Evolutionary conservation across 2,797 vertebrate genomes (phyloP).

Genomic region (Ispidina picta): DNA sequence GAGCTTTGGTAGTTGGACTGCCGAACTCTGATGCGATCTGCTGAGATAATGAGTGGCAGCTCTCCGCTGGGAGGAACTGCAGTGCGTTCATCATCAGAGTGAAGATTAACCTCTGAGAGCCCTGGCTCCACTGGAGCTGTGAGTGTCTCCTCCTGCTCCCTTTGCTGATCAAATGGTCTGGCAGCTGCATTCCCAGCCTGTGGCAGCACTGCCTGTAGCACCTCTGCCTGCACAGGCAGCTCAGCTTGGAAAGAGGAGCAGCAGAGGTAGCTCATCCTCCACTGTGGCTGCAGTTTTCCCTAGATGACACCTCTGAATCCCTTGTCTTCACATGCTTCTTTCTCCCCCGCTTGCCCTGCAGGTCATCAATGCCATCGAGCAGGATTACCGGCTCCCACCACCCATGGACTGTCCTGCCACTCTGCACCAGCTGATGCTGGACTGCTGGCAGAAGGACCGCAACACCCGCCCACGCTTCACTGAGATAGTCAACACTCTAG

Average conservation of each 20-base stretch:
- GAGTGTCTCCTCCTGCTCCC: slow-evolving; percentile 35
- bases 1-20: slow-evolving; percentile 76
- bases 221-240: not conserved
- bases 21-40: slow-evolving; percentile 61
- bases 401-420: slow-evolving; percentile 98
- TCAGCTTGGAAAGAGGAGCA: not conserved
- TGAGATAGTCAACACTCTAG: slow-evolving; percentile 95
- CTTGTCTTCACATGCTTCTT: fast-evolving
- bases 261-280: not conserved
- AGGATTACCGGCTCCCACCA: slow-evolving; percentile 96
- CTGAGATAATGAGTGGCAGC: slow-evolving; percentile 80
- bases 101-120: slow-evolving; percentile 77
- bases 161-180: not conserved
- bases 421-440: slow-evolving; percentile 98
- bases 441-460: slow-evolving; percentile 99
- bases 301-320: fast-evolving
- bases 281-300: not conserved
- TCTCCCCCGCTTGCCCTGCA: slow-evolving; percentile 35
- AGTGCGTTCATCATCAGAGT: slow-evolving; percentile 72
- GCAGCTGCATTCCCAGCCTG: not conserved
- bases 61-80: slow-evolving; percentile 70
- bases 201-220: not conserved
- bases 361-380: slow-evolving; percentile 98
- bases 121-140: slow-evolving; percentile 21
- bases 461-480: slow-evolving; percentile 94